These are phyloP conservation scores for Diploptera punctata DNA, from an alignment of 2,888 invertebrate species.

Conservation along the genomic window DNA sequence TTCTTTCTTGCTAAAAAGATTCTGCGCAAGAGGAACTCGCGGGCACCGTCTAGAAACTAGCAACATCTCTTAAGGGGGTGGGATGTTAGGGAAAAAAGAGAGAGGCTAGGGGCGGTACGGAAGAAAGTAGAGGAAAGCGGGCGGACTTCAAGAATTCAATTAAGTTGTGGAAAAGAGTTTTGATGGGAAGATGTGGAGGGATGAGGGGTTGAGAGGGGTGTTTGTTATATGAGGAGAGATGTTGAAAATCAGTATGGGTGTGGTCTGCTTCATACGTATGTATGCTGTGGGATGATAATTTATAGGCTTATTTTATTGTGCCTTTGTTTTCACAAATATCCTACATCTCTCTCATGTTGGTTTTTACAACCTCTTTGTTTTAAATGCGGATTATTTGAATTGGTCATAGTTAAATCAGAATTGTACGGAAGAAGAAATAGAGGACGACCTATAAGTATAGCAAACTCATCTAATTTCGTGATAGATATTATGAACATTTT, in stretches of 20 bases:
- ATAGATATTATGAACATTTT: no score
- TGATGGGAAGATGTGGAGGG: slow-evolving; percentile 36
- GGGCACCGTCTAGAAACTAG: background rate
- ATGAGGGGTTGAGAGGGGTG: no score
- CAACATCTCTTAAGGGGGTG: slow-evolving; percentile 20
- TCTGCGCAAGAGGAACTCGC: slow-evolving; percentile 35
- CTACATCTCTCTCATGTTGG: no score
- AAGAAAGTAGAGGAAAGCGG: slow-evolving; percentile 28
- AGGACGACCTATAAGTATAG: no score
- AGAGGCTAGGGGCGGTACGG: background rate
- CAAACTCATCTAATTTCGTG: no score
- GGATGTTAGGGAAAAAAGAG: slow-evolving; percentile 2
- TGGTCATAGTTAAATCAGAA: no score
- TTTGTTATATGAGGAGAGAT: background rate
- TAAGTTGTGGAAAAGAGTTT: slow-evolving; percentile 44
- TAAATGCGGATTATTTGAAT: no score
- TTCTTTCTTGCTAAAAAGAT: slow-evolving; percentile 38
- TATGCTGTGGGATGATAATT: no score
- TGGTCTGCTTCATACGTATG: slow-evolving; percentile 15
- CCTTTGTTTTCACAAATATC: no score
- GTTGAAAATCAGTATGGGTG: slow-evolving; percentile 22
- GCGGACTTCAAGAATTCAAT: slow-evolving; percentile 45
- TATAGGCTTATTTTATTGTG: no score
- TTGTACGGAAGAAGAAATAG: no score
- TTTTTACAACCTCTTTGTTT: no score